Conservation (phyloP, 2,797 vertebrate genomes). For the Dendrocincla fuliginosa region DNA sequence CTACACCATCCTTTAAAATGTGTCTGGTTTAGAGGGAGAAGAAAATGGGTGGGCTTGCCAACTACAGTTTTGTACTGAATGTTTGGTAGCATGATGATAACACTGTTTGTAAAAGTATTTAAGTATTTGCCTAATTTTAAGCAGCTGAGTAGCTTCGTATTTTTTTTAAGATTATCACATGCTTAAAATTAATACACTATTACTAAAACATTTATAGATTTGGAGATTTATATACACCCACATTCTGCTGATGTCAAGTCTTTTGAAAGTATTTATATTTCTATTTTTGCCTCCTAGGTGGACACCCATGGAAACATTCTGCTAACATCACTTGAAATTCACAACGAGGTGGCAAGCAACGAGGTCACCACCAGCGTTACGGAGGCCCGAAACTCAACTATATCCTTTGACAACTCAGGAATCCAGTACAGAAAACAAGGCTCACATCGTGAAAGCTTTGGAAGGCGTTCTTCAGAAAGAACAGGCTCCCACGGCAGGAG, state of each 20-base stretch:
- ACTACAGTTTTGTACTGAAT: background rate
- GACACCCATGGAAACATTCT: constrained; percentile 96
- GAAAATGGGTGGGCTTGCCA: background rate
- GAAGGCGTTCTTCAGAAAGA: constrained; percentile 85
- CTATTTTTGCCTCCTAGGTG: constrained; percentile 77
- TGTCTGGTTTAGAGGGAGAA: background rate
- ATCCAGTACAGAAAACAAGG: constrained; percentile 95
- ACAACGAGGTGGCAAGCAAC: constrained; percentile 92
- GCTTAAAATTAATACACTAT: background rate
- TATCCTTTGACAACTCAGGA: constrained; percentile 90
- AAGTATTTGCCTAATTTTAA: constrained; percentile 1
- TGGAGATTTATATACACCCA: background rate
- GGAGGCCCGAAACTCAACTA: constrained; percentile 90
- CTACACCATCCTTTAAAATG: background rate
- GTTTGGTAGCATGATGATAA: background rate
- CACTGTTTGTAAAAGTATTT: background rate
- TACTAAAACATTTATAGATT: background rate
- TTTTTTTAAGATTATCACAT: background rate
- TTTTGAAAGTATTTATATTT: background rate
- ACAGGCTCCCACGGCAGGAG: constrained; percentile 83
- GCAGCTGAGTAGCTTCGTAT: background rate
- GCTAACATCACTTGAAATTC: constrained; percentile 95
- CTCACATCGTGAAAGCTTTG: constrained; percentile 77
- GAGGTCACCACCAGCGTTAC: constrained; percentile 87
- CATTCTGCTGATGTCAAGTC: background rate